Conservation (phyloP, 2,113 vertebrate species). For the Gopherus evgoodei region DNA sequence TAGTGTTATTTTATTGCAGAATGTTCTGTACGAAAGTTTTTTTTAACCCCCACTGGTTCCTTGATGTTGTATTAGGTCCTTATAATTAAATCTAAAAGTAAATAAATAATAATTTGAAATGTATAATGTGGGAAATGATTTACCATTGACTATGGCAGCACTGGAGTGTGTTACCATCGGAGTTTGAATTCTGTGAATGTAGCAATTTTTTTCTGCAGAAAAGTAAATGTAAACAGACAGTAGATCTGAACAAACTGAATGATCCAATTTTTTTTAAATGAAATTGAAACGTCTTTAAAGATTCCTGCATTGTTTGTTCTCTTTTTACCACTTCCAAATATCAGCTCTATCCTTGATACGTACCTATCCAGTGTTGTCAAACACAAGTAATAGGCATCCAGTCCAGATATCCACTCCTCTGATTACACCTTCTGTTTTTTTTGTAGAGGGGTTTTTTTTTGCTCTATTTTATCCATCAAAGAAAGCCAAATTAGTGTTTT, state of each 20-base stretch:
- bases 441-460: not conserved
- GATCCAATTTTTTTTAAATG: not conserved
- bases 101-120: not conserved
- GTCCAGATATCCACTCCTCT: slow-evolving; percentile 10
- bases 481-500: slow-evolving; percentile 13
- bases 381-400: not conserved
- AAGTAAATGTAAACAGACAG: not conserved
- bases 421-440: slow-evolving; percentile 6
- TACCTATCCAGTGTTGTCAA: not conserved
- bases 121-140: not conserved
- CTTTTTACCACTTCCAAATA: not conserved
- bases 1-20: not conserved
- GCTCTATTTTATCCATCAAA: not conserved
- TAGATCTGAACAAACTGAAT: not conserved
- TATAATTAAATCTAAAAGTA: not conserved
- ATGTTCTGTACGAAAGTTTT: not conserved
- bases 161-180: not conserved
- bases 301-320: not conserved
- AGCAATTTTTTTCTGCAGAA: not conserved
- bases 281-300: slow-evolving; percentile 1
- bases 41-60: not conserved
- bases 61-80: not conserved
- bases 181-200: not conserved
- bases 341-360: not conserved
- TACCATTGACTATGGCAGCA: not conserved